phyloP scores from a whole-genome alignment of 2,113 vertebrate species.

The Pluvianellus socialis region DNA sequence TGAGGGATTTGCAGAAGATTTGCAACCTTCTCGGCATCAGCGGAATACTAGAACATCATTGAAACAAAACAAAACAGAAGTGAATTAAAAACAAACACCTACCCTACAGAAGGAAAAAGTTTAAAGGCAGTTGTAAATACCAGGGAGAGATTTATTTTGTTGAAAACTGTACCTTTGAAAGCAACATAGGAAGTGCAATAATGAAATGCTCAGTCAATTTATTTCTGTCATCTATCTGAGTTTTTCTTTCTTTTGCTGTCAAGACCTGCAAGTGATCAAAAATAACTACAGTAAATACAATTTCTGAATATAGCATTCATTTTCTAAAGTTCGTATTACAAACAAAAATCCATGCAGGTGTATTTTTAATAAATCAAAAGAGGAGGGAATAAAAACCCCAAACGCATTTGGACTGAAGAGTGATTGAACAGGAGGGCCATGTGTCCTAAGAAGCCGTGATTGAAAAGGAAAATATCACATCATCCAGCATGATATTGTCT shows the following conservation, averaged over 20 bases:
- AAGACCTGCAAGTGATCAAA: constrained; percentile 83
- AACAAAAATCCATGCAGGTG: not conserved
- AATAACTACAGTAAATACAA: constrained; percentile 10
- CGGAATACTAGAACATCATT: constrained; percentile 85
- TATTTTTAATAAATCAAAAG: not conserved
- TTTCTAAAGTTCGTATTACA: not conserved
- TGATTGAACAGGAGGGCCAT: not conserved
- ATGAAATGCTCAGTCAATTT: constrained; percentile 98
- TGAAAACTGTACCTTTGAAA: constrained; percentile 88
- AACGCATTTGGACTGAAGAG: not conserved
- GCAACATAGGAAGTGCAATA: constrained; percentile 95
- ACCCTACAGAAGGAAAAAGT: not conserved
- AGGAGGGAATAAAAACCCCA: not conserved
- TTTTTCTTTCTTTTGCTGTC: constrained; percentile 99
- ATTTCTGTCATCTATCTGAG: constrained; percentile 97
- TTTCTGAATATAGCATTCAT: not conserved
- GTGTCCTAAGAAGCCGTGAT: not conserved
- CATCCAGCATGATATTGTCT: not conserved
- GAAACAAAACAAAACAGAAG: not conserved
- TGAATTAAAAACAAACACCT: not conserved
- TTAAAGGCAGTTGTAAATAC: not conserved
- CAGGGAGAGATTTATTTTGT: not conserved
- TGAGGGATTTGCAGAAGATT: constrained; percentile 97
- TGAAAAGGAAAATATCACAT: not conserved
- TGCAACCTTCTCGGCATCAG: constrained; percentile 96